Evolutionary conservation across 2,113 vertebrate species (phyloP).

Genomic region (Rissa tridactyla): DNA sequence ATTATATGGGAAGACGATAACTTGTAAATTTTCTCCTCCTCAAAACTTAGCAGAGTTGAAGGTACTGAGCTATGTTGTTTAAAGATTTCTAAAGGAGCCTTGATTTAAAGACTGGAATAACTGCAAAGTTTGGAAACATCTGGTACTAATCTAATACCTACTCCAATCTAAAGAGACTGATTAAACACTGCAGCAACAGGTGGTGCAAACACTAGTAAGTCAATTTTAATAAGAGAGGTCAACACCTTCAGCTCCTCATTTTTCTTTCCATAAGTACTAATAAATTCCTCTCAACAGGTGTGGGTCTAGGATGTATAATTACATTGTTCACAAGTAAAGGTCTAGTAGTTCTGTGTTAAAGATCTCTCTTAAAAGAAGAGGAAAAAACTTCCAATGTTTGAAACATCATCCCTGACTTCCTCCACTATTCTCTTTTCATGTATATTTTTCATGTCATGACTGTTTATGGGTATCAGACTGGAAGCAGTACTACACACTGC

Average conservation of each 20-base stretch:
- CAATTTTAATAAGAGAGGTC: conserved; percentile 62
- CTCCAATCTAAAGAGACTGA: conserved; percentile 11
- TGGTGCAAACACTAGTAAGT: conserved; percentile 58
- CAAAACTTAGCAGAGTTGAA: not conserved
- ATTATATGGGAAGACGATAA: not conserved
- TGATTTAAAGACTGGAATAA: not conserved
- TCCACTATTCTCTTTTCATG: not conserved
- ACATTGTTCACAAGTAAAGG: not conserved
- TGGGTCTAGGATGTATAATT: not conserved
- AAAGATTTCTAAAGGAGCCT: not conserved
- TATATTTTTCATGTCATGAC: not conserved
- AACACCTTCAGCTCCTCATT: conserved; percentile 44
- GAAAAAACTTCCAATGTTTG: not conserved
- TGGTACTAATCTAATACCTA: conserved; percentile 53
- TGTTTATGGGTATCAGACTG: not conserved
- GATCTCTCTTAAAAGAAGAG: not conserved
- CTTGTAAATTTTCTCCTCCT: conserved; percentile 1
- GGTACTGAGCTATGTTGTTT: not conserved
- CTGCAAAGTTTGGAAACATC: conserved; percentile 51
- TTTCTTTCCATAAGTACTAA: conserved; percentile 36
- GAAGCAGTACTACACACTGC: not conserved
- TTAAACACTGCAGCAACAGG: conserved; percentile 59
- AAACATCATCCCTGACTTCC: not conserved
- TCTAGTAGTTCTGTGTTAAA: not conserved
- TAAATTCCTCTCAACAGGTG: conserved; percentile 58